Evolutionary conservation across 2,113 vertebrate species (phyloP).

Genomic region (Phalacrocorax aristotelis): DNA sequence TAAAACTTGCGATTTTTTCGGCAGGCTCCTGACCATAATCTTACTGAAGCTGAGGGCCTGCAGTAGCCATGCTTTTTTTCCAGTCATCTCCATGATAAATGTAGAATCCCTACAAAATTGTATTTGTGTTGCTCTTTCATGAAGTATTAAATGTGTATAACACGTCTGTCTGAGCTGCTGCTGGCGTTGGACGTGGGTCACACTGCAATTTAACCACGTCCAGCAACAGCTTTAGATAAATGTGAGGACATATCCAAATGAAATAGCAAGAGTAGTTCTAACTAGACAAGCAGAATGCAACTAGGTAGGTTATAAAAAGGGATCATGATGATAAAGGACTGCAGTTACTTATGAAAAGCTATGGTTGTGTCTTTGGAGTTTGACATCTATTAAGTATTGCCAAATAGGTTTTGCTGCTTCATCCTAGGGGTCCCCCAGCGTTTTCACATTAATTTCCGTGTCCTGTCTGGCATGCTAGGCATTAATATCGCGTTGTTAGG

Average conservation of each 20-base stretch:
- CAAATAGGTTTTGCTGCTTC: not conserved
- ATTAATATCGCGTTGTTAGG: accelerated
- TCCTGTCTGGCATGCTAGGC: not conserved
- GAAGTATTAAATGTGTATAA: not conserved
- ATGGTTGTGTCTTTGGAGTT: not conserved
- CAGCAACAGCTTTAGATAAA: not conserved
- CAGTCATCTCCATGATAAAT: not conserved
- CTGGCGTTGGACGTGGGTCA: not conserved
- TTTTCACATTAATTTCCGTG: not conserved
- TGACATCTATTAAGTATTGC: not conserved
- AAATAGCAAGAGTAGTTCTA: not conserved
- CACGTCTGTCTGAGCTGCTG: not conserved
- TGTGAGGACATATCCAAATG: not conserved
- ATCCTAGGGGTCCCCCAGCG: not conserved
- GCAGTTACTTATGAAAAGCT: not conserved
- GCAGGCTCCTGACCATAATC: not conserved
- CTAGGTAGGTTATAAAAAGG: not conserved
- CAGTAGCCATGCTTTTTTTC: not conserved
- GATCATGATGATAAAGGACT: not conserved
- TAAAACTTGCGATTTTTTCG: not conserved
- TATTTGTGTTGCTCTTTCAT: not conserved
- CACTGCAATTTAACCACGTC: accelerated
- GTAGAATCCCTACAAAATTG: not conserved
- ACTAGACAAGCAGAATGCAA: not conserved
- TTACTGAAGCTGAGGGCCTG: not conserved